Evolutionary conservation across 2,888 invertebrate genomes (phyloP), one percentile per base, ranked within the genome.

Genomic region (Eristalinus sepulchralis): DNA sequence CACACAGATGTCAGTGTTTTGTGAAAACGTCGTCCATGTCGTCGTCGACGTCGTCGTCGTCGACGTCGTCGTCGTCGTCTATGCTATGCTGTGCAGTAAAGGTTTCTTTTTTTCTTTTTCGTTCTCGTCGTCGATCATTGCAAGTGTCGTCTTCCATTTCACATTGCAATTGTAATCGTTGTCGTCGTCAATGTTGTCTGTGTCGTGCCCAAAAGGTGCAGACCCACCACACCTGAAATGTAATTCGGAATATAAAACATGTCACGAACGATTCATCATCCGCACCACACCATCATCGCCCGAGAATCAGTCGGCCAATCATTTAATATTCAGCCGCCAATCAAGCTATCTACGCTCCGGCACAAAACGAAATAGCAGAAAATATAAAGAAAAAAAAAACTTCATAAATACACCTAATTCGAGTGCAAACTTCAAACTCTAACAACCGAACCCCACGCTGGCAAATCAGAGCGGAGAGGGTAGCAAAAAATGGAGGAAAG

Each of bases 141-240:
- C 47, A 17, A 59, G 34, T 36, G 53, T 70, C 57, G 47, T 75
- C 53, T 36, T 64, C 20, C 47, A 47, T 47, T 17, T 17, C 47
- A 8, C 47, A n/a, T 17, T 47, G 47, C 6, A 17, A n/a, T 27
- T 2, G 59, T n/a, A 17, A n/a, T 27, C 59, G 59, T 59, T 10
- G 59, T 63, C 13, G 64, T 64, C 60, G 33, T 31, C 39, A 33
- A 24, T n/a, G 53, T 72, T 6, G 67, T 55, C 39, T 55, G 67
- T 33, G 75, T 70, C 77, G 77, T 83, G 83, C 77, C 77, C 77
- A 72, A 77, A 72, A 83, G 77, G 83, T 82, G 81, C 76, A 81
- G 73, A 81, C 59, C 59, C 64, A 82, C 81, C 83, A 72, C 83
- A 83, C 83, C 83, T 83, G 77, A 77, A 83, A 77, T 83, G 62